Evolutionary conservation across 2,797 vertebrate genomes (phyloP).

Genomic region (Numenius phaeopus): DNA sequence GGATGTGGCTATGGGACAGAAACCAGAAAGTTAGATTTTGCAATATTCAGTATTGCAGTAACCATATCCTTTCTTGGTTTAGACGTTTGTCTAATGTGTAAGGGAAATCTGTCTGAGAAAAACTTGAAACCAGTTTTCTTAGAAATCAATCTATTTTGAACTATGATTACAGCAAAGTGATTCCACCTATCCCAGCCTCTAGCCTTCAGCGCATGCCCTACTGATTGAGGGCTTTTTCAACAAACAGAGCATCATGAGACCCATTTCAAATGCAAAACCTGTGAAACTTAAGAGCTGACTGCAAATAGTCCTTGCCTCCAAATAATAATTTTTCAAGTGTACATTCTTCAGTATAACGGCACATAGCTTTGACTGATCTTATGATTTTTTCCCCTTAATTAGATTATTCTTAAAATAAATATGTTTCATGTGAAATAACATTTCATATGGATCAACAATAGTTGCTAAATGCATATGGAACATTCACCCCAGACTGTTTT

Average conservation of each 20-base stretch:
- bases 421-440: not conserved
- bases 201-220: not conserved
- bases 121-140: not conserved
- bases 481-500: not conserved
- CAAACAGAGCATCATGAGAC: not conserved
- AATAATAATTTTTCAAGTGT: not conserved
- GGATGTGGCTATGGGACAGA: not conserved
- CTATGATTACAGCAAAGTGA: not conserved
- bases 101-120: not conserved
- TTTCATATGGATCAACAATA: not conserved
- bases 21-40: not conserved
- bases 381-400: not conserved
- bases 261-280: not conserved
- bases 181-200: not conserved
- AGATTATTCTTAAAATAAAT: not conserved
- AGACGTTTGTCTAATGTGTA: not conserved
- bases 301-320: not conserved
- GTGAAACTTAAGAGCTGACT: not conserved
- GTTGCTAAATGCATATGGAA: not conserved
- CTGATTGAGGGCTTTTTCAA: rapidly evolving
- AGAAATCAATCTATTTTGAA: not conserved
- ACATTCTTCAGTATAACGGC: not conserved
- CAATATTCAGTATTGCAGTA: not conserved
- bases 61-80: not conserved
- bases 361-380: not conserved